These are phyloP conservation scores for Holocentrus rufus DNA, from an alignment of 2,797 vertebrate species.

Conservation along the genomic window DNA sequence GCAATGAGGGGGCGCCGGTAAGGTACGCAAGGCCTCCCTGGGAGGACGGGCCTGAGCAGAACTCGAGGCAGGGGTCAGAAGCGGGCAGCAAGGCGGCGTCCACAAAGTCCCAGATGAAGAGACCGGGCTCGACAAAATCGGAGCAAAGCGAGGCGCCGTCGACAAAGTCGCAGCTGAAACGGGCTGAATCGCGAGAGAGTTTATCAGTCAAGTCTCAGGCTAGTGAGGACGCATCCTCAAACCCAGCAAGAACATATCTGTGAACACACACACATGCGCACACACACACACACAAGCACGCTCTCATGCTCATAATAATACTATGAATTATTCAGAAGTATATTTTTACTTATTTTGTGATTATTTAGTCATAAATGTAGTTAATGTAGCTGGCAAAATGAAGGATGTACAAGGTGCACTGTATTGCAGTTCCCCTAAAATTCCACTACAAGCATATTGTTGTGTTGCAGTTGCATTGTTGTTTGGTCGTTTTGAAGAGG, in stretches of 20 bases:
- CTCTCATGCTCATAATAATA: background rate
- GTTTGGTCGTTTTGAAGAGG: no score
- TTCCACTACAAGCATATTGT: background rate
- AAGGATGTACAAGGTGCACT: background rate
- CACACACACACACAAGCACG: background rate
- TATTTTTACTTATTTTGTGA: constrained; percentile 17
- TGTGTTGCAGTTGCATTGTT: no score
- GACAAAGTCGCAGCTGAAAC: constrained; percentile 76
- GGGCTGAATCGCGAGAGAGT: constrained; percentile 52
- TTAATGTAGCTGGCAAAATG: background rate
- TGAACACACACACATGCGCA: constrained; percentile 36
- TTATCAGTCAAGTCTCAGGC: constrained; percentile 27
- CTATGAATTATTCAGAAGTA: constrained; percentile 14
- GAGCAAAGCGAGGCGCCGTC: constrained; percentile 64
- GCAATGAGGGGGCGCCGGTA: constrained; percentile 30
- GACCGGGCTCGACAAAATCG: constrained; percentile 49
- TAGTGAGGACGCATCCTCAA: constrained; percentile 44
- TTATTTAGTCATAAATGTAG: constrained; percentile 5
- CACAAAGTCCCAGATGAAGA: constrained; percentile 74
- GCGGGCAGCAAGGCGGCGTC: constrained; percentile 62
- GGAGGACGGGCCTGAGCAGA: constrained; percentile 25
- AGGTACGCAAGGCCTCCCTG: constrained; percentile 38
- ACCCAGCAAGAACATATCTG: constrained; percentile 75
- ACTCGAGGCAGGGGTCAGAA: constrained; percentile 45
- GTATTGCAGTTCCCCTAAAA: no score